A percentile compares a stretch with the other conserved stretches of the same genome.
These are phyloP conservation scores for Forbesichthys agassizii DNA, from an alignment of 2,113 vertebrate genomes.

Conservation along the genomic window DNA sequence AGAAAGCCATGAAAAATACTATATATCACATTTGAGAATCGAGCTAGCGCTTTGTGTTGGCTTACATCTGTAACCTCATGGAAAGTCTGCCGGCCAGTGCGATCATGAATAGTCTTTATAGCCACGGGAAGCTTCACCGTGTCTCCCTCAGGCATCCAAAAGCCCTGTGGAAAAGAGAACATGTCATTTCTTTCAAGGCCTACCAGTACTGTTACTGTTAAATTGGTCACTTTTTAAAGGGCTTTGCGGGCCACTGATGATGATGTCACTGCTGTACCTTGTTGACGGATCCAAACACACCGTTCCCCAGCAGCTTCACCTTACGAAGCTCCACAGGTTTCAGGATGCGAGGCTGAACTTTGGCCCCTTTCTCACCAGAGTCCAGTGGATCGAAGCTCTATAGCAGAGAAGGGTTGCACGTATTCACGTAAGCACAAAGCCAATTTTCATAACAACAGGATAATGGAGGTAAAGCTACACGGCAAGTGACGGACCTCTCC, in stretches of 20 bases:
- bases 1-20: neutral
- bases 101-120: constrained; percentile 89
- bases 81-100: constrained; percentile 84
- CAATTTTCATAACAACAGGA: neutral
- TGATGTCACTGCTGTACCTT: constrained; percentile 74
- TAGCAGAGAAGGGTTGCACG: neutral
- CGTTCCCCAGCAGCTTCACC: constrained; percentile 86
- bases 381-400: constrained; percentile 90
- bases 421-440: neutral
- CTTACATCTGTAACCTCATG: constrained; percentile 86
- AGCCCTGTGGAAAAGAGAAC: constrained; percentile 71
- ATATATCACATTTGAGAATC: neutral
- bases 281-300: constrained; percentile 89
- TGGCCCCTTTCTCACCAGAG: constrained; percentile 85
- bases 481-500: constrained; percentile 77
- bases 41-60: neutral
- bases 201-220: neutral
- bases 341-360: constrained; percentile 84
- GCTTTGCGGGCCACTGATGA: neutral
- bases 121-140: constrained; percentile 93
- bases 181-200: no score
- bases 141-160: constrained; percentile 93
- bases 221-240: neutral
- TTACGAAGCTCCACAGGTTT: constrained; percentile 86
- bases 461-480: neutral